phyloP scores from a whole-genome alignment of 2,797 vertebrate species.

The Gymnothorax javanicus region DNA sequence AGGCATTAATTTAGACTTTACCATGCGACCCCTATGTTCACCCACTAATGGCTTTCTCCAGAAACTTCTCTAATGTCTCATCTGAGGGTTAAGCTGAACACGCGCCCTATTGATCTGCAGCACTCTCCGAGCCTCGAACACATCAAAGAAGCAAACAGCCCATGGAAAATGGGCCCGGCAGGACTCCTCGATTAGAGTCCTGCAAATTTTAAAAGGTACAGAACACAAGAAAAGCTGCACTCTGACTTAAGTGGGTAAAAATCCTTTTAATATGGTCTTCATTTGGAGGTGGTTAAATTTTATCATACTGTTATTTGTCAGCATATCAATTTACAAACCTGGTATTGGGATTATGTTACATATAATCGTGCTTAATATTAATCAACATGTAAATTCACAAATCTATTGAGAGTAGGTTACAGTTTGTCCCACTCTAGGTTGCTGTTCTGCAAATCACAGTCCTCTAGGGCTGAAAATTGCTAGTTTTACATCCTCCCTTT shows the following conservation, averaged over 20 bases:
- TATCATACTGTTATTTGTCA: too few relatives aligned
- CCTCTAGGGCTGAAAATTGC: too few relatives aligned
- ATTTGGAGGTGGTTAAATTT: not conserved
- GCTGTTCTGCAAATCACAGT: too few relatives aligned
- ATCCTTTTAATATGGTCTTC: not conserved
- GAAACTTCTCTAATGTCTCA: constrained; percentile 37
- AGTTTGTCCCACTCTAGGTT: too few relatives aligned
- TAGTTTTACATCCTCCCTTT: too few relatives aligned
- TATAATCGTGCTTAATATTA: not conserved
- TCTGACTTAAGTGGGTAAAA: not conserved
- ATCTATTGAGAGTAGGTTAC: too few relatives aligned
- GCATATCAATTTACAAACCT: too few relatives aligned
- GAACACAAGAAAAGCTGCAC: constrained; percentile 2
- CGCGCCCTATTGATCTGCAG: constrained; percentile 41
- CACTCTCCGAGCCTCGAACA: constrained; percentile 31
- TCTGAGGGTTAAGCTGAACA: constrained; percentile 39
- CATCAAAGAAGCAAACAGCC: constrained; percentile 41
- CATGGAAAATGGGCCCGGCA: not conserved
- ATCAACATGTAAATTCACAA: not conserved
- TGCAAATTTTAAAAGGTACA: not conserved
- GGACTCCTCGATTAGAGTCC: constrained; percentile 21
- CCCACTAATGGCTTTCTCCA: constrained; percentile 26
- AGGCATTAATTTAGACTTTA: constrained; percentile 25
- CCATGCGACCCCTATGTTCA: constrained; percentile 32
- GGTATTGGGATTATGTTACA: too few relatives aligned